Percentiles rank a stretch among this genome's conserved stretches.
Conservation (phyloP, 2,113 vertebrate genomes). For the Gobiocypris rarus region DNA sequence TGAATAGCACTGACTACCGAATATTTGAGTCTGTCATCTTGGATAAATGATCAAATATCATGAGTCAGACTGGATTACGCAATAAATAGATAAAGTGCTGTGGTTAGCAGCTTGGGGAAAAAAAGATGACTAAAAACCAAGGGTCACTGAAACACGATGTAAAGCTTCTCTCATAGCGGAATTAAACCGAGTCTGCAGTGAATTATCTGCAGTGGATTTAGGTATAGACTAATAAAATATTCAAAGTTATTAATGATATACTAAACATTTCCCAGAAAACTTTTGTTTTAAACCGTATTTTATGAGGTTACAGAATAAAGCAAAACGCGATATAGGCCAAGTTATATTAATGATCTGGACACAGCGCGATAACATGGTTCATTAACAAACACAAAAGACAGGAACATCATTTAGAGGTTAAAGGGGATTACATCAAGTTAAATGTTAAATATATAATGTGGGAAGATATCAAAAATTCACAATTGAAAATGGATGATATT, state of each 20-base stretch:
- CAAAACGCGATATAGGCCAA: neutral
- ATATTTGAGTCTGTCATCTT: conserved; percentile 16
- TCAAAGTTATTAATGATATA: neutral
- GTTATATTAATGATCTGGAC: neutral
- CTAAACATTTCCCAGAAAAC: neutral
- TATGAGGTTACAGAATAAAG: neutral
- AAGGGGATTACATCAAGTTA: neutral
- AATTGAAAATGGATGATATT: neutral
- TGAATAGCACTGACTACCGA: conserved; percentile 12
- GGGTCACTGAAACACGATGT: neutral
- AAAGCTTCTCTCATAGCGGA: neutral
- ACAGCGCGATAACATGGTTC: neutral
- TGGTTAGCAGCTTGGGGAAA: neutral
- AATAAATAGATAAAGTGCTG: neutral
- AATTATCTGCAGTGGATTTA: neutral
- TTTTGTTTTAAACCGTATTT: neutral
- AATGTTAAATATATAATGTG: neutral
- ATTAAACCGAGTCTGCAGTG: neutral
- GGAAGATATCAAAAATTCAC: neutral
- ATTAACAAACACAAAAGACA: neutral
- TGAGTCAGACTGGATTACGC: conserved; percentile 20
- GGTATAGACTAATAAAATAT: neutral
- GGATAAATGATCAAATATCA: conserved; percentile 38
- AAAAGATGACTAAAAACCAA: neutral
- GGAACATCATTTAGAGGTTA: neutral